Base-by-base conservation (phyloP, 2,113 vertebrate genomes). In the Dromas ardeola region DNA sequence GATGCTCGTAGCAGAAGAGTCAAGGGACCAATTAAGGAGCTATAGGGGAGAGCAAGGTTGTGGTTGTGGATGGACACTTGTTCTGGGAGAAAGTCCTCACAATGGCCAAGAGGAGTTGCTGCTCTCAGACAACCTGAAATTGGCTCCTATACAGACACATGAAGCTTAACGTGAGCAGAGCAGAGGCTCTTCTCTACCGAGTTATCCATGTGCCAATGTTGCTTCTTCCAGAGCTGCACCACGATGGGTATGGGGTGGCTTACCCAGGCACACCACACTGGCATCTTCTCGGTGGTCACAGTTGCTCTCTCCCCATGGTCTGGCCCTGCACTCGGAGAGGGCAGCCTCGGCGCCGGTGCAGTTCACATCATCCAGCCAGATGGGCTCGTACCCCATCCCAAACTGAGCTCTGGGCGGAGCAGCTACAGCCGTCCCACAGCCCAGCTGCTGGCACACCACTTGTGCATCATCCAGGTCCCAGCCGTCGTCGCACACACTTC, bases 371-470 rank as follows among this genome's bases (percentile, higher is more conserved):
- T 84, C 79, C 40, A 91, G 62, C 79, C 72, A 90, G 62, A 94
- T 84, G 38, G 73, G 63, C 18, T 90, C 86, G 1, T 58, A 32
- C 14, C 65, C 70, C 59, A 59, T 43, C 20, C 80, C 52, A 78
- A 87, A 69, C 16, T 10, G 45, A 87, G 84, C 63, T 69, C n/a
- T 42, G 27, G 36, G 20, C 13, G 29, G 67, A 53, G 84, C 49
- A 0, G 36, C 59, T 25, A 61, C 3, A 9, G 90, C 90, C 18
- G 7, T 21, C 42, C 97, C 97, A 22, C 98, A 98, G 71, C 95
- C 95, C 14, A 98, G 62, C 69, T 98, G 97, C 40, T 11, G 71
- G 45, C 98, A 98, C 19, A 98, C 77, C 5, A 98, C 96, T 25
- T 58, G n/a, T 4, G 87, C 74, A 1, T 93, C 74, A 2, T 21